phyloP scores from a whole-genome alignment of 35 echinoderm and acorn worm species.

The Chiridota heheva region DNA sequence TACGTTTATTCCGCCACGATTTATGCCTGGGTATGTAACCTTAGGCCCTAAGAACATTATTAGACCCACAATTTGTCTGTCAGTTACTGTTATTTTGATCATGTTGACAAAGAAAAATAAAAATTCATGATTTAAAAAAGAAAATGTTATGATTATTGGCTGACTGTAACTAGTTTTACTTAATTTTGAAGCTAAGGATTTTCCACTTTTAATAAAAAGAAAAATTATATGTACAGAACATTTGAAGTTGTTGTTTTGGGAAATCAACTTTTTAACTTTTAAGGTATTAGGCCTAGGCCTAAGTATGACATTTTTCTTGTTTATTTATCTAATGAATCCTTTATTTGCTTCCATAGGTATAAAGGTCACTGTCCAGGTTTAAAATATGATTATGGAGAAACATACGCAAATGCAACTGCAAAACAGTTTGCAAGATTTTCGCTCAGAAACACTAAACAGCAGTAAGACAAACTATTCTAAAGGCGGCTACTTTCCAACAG shows the following conservation, averaged over 20 bases:
- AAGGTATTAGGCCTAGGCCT: not conserved
- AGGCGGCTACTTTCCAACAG: constrained; percentile 91
- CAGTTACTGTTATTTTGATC: not conserved
- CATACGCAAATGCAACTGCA: constrained; percentile 93
- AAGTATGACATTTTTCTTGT: not conserved
- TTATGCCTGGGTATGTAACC: constrained; percentile 91
- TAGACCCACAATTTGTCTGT: not conserved
- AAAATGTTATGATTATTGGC: too few species aligned
- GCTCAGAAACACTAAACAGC: constrained; percentile 83
- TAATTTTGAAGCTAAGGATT: too few species aligned
- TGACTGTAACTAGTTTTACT: too few species aligned
- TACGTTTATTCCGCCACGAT: constrained; percentile 84
- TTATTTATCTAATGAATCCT: not conserved
- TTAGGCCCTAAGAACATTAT: not conserved
- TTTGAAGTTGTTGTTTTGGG: not conserved
- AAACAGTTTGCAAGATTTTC: constrained; percentile 95
- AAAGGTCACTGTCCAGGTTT: constrained; percentile 96
- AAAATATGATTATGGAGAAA: constrained; percentile 98
- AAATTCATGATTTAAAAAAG: too few species aligned
- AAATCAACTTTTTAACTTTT: not conserved
- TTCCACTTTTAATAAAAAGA: too few species aligned
- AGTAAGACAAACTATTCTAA: constrained; percentile 82
- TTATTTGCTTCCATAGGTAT: constrained; percentile 50
- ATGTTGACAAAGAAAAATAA: too few species aligned
- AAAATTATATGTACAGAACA: too few species aligned